These are phyloP conservation scores for Stenurella melanura DNA, from an alignment of 2,888 invertebrate species.

Conservation along the genomic window DNA sequence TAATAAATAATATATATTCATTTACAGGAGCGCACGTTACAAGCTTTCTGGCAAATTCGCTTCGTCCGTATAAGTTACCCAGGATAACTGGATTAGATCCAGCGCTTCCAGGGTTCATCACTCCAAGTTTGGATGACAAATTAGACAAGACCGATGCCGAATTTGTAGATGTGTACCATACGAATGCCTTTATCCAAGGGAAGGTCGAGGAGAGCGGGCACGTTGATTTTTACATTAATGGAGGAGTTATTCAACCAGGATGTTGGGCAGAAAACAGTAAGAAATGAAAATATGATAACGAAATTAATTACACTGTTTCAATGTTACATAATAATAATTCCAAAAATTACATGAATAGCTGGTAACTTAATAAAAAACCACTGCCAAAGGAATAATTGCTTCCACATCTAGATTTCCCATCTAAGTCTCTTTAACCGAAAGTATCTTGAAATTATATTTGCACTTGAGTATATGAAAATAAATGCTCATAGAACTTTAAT, in stretches of 20 bases:
- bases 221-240: constrained; percentile 84
- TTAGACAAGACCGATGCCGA: constrained; percentile 79
- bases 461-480: too few species aligned
- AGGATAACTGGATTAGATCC: constrained; percentile 82
- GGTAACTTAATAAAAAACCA: too few species aligned
- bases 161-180: constrained; percentile 84
- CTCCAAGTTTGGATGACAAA: constrained; percentile 75
- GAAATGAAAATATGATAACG: constrained; percentile 32
- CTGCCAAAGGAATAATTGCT: too few species aligned
- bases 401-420: too few species aligned
- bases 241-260: constrained; percentile 81
- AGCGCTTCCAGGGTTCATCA: constrained; percentile 81
- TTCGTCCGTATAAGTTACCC: constrained; percentile 75
- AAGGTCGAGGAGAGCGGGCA: constrained; percentile 80
- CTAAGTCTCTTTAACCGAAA: too few species aligned
- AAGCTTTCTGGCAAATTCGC: constrained; percentile 76
- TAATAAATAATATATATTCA: too few species aligned
- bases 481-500: too few species aligned
- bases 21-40: constrained; percentile 77
- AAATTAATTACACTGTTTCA: not conserved
- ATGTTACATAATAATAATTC: too few species aligned
- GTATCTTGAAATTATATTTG: too few species aligned
- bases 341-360: too few species aligned
- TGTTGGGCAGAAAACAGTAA: constrained; percentile 76
- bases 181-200: constrained; percentile 82